Evolutionary conservation across 2,797 vertebrate genomes (phyloP).

Genomic region (Etheostoma nigrum): DNA sequence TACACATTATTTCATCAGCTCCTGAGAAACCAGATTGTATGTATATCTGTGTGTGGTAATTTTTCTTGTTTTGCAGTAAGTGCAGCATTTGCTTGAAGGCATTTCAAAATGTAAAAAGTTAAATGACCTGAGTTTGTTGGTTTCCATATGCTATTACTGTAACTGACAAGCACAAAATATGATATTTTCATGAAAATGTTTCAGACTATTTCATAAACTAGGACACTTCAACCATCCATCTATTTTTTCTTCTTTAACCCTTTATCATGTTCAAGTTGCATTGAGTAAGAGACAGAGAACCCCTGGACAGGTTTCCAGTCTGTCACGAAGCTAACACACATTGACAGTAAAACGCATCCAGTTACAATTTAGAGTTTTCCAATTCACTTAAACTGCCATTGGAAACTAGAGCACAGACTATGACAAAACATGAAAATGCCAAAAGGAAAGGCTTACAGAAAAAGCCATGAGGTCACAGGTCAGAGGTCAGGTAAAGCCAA

Average conservation of each 20-base stretch:
- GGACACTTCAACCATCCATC: not conserved
- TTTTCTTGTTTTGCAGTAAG: not conserved
- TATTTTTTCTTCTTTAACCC: not conserved
- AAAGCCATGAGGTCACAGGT: constrained; percentile 1
- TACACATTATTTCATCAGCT: not conserved
- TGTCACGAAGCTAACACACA: not conserved
- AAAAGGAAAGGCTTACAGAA: not conserved
- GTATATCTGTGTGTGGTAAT: not conserved
- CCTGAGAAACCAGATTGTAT: not conserved
- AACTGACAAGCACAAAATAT: not conserved
- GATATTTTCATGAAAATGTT: not conserved
- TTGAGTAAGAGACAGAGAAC: not conserved
- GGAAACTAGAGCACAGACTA: not conserved
- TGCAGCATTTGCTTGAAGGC: not conserved
- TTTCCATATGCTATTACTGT: not conserved
- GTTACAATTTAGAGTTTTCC: not conserved
- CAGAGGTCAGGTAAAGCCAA: constrained; percentile 29
- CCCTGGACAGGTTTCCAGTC: not conserved
- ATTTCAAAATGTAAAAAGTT: not conserved
- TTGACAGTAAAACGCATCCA: not conserved
- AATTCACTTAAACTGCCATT: not conserved
- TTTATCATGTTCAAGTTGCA: not conserved
- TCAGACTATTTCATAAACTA: not conserved
- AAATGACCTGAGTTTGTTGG: not conserved
- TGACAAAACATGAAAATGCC: not conserved